Conservation (phyloP, 2,888 invertebrate genomes). For the Drosophila meridiana region DNA sequence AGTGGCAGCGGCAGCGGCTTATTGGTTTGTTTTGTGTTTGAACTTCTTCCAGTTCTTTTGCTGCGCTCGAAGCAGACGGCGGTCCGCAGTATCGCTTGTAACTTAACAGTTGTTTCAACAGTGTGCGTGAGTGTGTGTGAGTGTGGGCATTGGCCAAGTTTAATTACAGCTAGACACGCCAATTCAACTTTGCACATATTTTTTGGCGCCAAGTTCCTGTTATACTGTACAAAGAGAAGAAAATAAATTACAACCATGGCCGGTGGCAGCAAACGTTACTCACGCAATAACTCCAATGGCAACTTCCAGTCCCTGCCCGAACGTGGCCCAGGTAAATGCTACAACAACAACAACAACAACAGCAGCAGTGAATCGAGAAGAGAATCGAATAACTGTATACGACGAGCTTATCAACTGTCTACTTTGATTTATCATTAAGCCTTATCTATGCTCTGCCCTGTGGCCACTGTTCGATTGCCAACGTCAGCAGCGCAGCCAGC, state of each 20-base stretch:
- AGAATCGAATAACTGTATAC: conserved; percentile 4
- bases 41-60: conserved; percentile 77
- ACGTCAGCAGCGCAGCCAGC: conserved; percentile 72
- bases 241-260: conserved; percentile 78
- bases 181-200: conserved; percentile 61
- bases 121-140: conserved; percentile 23
- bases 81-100: conserved; percentile 82
- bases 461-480: conserved; percentile 42
- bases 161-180: conserved; percentile 71
- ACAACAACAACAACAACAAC: conserved; percentile 9
- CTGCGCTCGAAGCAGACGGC: conserved; percentile 83
- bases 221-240: conserved; percentile 5
- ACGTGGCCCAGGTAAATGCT: conserved; percentile 85
- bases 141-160: conserved; percentile 49
- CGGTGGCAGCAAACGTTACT: conserved; percentile 82
- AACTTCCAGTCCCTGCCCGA: conserved; percentile 83
- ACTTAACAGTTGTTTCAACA: conserved; percentile 22
- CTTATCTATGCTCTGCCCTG: conserved; percentile 53
- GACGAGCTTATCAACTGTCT: conserved; percentile 51
- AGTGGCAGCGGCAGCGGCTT: conserved; percentile 45
- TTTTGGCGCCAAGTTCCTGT: conserved; percentile 67
- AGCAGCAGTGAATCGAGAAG: background rate
- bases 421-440: conserved; percentile 47
- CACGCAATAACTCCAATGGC: conserved; percentile 83
- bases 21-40: conserved; percentile 70